Evolutionary conservation across 2,113 vertebrate species (phyloP), one percentile per base, ranked within the genome.

Genomic region (Thalassoma bifasciatum): DNA sequence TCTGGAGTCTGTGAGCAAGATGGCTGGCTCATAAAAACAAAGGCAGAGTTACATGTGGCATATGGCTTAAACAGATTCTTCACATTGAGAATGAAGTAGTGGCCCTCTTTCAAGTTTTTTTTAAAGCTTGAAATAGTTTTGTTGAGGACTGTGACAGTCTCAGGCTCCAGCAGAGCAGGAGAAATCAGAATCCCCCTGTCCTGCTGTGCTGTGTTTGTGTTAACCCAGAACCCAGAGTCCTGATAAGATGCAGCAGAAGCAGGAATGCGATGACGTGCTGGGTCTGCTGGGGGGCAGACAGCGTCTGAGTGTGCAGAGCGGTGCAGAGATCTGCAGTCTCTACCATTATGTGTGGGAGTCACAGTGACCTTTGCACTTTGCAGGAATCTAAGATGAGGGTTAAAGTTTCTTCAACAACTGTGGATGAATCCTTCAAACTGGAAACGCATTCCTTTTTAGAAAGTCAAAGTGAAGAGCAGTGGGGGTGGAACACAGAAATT

Each of bases 231-330:
- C 30, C 30, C 30, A 83, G 34, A 70, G 37, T 63, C 66, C 37
- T 75, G 91, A 93, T 90, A 83, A 88, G 62, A 89, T 68, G 67
- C 80, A 72, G 80, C 54, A 61, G 40, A 51, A 54, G 62, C 53
- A 89, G 88, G 92, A 93, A 93, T 93, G 92, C 52, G 65, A 14
- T 73, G 75, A 80, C 54, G 69, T 61, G 76, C 81, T 40, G 58
- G 37, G 67, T 72, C 74, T 80, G 79, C 81, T 88, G 81, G 70
- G 77, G 86, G 57, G 60, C 4, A 49, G 70, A 52, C n/a, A 1
- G 14, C 13, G 13, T 72, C 63, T 72, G 64, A 66, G 37, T 38
- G 38, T 52, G 59, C 40, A 42, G 40, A 42, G 9, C 40, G 34
- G 38, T 52, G 59, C 40, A 42, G 40, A 42, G 9, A 10, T 42